Base-by-base conservation (phyloP, 2,113 vertebrate genomes). In the Ondatra zibethicus region DNA sequence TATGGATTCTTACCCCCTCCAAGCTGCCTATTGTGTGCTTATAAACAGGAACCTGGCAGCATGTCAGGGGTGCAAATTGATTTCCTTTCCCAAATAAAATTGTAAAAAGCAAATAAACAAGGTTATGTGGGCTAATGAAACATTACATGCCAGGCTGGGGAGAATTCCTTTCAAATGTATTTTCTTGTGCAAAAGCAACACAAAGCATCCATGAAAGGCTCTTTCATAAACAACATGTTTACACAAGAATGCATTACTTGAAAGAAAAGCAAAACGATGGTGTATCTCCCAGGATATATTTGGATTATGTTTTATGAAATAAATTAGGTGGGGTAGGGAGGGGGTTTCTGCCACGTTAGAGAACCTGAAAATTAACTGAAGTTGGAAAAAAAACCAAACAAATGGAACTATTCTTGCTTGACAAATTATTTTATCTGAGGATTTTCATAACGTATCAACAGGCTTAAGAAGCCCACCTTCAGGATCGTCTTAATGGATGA, bases 81-180 rank as follows among this genome's bases (percentile, higher is more conserved):
- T 98, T 99, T 99, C 98, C 99, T 98, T 98, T 98, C 96, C 98
- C 98, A 99, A 99, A 99, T 99, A 98, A 98, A 98, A 98, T 99
- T 99, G 98, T 97, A 97, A 98, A 98, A 98, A 98, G 98, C 98
- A 99, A 99, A 98, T 98, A 99, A 99, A 99, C 98, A 98, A 98
- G 97, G 98, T 98, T 98, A 98, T 98, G 98, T 98, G 97, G 98
- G 96, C 98, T 99, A 99, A 98, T 99, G 99, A 99, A 99, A 98
- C 97, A 98, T 98, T 98, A 98, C 98, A 98, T 98, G 98, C 98
- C 97, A 98, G 98, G 97, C 98, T 98, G 98, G 96, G 98, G 94
- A 97, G 97, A 98, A 97, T 97, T 98, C 98, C 98, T 98, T 98
- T 98, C 97, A 98, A 98, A 97, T 92, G 94, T 98, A 98, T 98